Evolutionary conservation across 1,140 invertebrate genomes (phyloP).

Genomic region (Ridgeia piscesae): DNA sequence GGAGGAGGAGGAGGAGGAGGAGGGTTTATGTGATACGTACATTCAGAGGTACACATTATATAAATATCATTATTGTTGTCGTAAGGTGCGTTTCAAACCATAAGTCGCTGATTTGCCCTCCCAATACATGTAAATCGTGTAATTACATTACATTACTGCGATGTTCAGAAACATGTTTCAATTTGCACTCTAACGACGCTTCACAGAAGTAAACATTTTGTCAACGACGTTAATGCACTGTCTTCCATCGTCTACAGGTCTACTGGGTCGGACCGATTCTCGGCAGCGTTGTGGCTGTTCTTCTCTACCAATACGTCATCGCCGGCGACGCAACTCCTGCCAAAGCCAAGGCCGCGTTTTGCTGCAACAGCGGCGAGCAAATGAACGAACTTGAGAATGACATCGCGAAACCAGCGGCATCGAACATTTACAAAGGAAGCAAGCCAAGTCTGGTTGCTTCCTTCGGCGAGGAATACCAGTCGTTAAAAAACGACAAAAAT

Average conservation of each 20-base stretch:
- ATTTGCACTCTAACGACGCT: too few relatives aligned
- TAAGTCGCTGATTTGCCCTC: too few relatives aligned
- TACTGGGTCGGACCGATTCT: slow-evolving; percentile 83
- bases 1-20: too few relatives aligned
- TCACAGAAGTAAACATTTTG: neutral
- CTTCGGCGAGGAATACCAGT: neutral
- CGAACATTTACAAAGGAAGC: neutral
- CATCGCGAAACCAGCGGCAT: neutral
- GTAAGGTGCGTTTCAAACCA: too few relatives aligned
- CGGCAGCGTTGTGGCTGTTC: slow-evolving; percentile 72
- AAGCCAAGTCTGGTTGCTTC: neutral
- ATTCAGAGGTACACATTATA: too few relatives aligned
- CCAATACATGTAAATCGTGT: too few relatives aligned
- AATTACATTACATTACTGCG: too few relatives aligned
- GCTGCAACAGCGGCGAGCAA: neutral
- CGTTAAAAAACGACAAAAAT: neutral
- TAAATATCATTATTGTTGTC: too few relatives aligned
- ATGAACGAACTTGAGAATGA: neutral
- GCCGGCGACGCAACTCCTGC: neutral
- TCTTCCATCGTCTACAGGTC: slow-evolving; percentile 61
- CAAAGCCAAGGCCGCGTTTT: neutral
- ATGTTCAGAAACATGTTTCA: too few relatives aligned
- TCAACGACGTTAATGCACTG: neutral
- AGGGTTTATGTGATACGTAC: too few relatives aligned
- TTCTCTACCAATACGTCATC: slow-evolving; percentile 66